Base-by-base conservation (phyloP, 2,888 invertebrate species). In the Drosophila quasianomalipes region DNA sequence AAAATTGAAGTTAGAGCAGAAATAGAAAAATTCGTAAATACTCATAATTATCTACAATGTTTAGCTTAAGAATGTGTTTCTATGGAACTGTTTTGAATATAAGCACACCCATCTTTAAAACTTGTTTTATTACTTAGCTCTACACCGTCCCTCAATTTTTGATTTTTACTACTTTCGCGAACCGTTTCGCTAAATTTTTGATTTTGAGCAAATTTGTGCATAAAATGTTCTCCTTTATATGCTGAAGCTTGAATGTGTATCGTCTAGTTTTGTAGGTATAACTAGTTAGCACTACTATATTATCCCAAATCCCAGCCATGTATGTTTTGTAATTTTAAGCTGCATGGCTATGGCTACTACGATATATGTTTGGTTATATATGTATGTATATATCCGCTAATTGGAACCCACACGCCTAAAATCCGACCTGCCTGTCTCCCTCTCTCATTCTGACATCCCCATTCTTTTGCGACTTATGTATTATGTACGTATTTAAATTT, bases 401-500 rank as follows among this genome's bases (percentile, higher is more conserved):
- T 41, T 47, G 37, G 57, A 60, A n/a, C 51, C 26, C 70, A 54
- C 51, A 53, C 41, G 41, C 58, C 64, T 58, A 12, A 53, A 16
- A 22, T 61, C 22, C 37, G n/a, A n/a, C 3, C 19, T n/a, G 52
- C 52, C 52, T 59, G 7, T 35, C 49, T 52, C 33, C 49, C 10
- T 35, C 47, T 44, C 44, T 51, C n/a, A 41, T 31, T 51, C 51
- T 67, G 26, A 44, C 63, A 44, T 31, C 41, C 28, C 28, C 41
- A 16, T 57, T 57, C 51, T 47, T 53, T 70, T 74, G 80, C 69
- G 67, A 72, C 89, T 85, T 85, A 85, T 85, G 71, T 81, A 91
- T 87, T 93, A 89, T 80, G 89, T 91, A 88, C 88, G 91, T 88
- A 90, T 88, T 88, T 89, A 74, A 80, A 71, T 90, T 87, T 60